Conservation (phyloP, 2,113 vertebrate species). For the Noturus placidus region DNA sequence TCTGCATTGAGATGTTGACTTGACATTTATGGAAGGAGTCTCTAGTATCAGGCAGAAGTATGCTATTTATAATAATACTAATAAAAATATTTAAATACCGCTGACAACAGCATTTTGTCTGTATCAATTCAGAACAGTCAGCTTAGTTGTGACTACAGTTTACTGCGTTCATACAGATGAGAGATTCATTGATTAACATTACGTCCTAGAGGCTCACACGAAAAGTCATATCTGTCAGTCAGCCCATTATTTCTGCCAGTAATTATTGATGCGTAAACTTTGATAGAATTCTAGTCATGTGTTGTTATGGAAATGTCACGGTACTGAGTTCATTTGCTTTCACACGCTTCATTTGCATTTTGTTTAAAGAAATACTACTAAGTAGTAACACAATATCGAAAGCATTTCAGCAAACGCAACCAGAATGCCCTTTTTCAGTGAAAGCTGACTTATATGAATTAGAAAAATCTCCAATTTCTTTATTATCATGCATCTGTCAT, state of each 20-base stretch:
- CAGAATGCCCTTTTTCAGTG: background rate
- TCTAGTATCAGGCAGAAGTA: background rate
- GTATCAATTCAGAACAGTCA: no score
- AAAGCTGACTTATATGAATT: background rate
- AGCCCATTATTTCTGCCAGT: background rate
- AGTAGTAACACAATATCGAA: background rate
- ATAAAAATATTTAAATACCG: background rate
- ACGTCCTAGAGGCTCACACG: background rate
- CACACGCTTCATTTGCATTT: background rate
- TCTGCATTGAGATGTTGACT: background rate
- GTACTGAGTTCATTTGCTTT: background rate
- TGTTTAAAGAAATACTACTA: background rate
- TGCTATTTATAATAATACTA: background rate
- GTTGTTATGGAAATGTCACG: background rate
- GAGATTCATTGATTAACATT: background rate
- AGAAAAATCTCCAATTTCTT: background rate
- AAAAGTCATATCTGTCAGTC: background rate
- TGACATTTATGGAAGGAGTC: background rate
- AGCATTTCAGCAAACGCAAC: background rate
- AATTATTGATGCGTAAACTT: background rate
- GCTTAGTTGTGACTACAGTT: background rate
- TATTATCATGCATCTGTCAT: background rate
- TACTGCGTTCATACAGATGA: background rate
- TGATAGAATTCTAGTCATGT: background rate
- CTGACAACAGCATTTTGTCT: background rate